These are phyloP conservation scores for Tricholauxania praeusta DNA, from an alignment of 2,888 invertebrate species.

Conservation along the genomic window DNA sequence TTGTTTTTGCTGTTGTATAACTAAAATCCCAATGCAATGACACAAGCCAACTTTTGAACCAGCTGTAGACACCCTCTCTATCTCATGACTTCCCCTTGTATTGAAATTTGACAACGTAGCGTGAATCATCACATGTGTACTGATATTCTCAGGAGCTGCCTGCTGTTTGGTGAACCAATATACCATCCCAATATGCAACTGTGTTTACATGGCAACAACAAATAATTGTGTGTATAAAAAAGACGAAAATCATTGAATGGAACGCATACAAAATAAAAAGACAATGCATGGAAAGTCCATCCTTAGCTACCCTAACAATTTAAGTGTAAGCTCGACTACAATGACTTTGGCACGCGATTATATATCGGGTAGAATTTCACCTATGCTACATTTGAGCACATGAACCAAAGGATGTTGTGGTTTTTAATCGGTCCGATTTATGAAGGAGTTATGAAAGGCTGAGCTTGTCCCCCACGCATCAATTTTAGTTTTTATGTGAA, in stretches of 20 bases:
- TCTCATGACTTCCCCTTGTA: neutral
- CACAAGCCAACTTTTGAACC: slow-evolving; percentile 19
- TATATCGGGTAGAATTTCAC: neutral
- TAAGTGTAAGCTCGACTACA: slow-evolving; percentile 13
- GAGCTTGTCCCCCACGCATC: too few relatives aligned
- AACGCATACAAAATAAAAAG: slow-evolving; percentile 23
- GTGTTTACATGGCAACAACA: slow-evolving; percentile 4
- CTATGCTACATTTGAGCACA: neutral
- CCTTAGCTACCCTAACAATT: neutral
- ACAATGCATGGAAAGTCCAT: slow-evolving; percentile 11
- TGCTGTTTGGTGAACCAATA: neutral
- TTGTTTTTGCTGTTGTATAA: too few relatives aligned
- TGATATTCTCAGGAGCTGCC: neutral
- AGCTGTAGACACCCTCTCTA: slow-evolving; percentile 6
- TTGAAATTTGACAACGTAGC: slow-evolving; percentile 32
- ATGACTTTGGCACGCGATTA: too few relatives aligned
- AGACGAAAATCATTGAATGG: slow-evolving; percentile 7
- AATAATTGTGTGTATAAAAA: neutral
- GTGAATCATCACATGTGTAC: slow-evolving; percentile 19
- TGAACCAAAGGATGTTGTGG: neutral
- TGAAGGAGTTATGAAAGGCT: too few relatives aligned
- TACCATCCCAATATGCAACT: slow-evolving; percentile 20
- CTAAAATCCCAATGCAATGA: neutral
- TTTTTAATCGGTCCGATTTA: neutral
- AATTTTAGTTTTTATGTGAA: too few relatives aligned